phyloP scores from a whole-genome alignment of 2,888 invertebrate genomes.

The Spodoptera picta region DNA sequence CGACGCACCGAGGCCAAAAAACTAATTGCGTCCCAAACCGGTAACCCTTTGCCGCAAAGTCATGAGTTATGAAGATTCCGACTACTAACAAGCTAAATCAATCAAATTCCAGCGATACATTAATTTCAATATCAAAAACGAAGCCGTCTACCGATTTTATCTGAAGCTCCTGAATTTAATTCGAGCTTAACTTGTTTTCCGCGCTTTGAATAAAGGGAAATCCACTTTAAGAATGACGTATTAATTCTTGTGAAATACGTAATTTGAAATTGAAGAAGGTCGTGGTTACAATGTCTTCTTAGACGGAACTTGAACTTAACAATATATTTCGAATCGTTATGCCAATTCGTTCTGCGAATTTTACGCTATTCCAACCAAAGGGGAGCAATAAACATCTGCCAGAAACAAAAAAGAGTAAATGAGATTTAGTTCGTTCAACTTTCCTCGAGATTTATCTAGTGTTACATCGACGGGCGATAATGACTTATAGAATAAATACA shows the following conservation, averaged over 20 bases:
- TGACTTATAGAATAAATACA: slow-evolving; percentile 56
- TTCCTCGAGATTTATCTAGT: slow-evolving; percentile 38
- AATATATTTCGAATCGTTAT: slow-evolving; percentile 52
- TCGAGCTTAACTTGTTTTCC: slow-evolving; percentile 14
- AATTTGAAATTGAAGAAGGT: slow-evolving; percentile 16
- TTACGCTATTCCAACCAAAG: slow-evolving; percentile 67
- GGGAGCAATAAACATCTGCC: slow-evolving; percentile 59
- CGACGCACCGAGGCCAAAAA: slow-evolving; percentile 58
- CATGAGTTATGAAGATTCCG: slow-evolving; percentile 56
- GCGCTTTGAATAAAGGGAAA: neutral
- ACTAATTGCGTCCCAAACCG: slow-evolving; percentile 60
- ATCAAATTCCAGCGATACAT: slow-evolving; percentile 60
- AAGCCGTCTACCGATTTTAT: slow-evolving; percentile 37
- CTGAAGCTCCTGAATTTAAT: slow-evolving; percentile 33
- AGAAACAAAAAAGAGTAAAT: slow-evolving; percentile 65
- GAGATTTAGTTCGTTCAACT: slow-evolving; percentile 70
- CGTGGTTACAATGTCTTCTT: slow-evolving; percentile 15
- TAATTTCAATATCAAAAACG: slow-evolving; percentile 56
- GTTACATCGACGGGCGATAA: slow-evolving; percentile 42
- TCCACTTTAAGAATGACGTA: neutral
- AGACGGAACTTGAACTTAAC: slow-evolving; percentile 38
- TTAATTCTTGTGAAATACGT: slow-evolving; percentile 3
- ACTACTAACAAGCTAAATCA: slow-evolving; percentile 59
- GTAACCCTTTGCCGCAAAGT: slow-evolving; percentile 55
- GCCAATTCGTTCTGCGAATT: slow-evolving; percentile 72